A percentile compares a stretch with the other conserved stretches of the same genome.
Evolutionary conservation across 2,113 vertebrate genomes (phyloP).

Genomic region (Pelobates fuscus): DNA sequence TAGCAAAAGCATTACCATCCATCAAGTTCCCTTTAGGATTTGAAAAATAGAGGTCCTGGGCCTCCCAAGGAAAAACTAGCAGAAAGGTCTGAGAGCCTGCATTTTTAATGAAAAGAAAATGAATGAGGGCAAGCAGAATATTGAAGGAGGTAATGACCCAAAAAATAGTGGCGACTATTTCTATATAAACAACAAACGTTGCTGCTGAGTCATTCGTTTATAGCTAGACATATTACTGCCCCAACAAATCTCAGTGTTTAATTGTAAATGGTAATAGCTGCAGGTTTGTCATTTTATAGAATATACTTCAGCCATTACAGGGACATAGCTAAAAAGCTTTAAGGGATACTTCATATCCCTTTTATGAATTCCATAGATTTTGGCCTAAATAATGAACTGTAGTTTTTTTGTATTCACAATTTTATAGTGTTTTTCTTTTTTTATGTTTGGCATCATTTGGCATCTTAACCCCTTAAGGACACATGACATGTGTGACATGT

Average conservation of each 20-base stretch:
- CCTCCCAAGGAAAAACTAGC: slow-evolving; percentile 82
- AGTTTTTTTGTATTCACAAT: too few species aligned
- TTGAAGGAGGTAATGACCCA: slow-evolving; percentile 70
- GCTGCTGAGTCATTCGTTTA: background rate
- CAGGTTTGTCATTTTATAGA: background rate
- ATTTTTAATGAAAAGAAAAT: slow-evolving; percentile 70
- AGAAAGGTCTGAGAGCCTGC: slow-evolving; percentile 67
- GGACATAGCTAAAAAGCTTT: too few species aligned
- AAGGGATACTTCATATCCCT: too few species aligned
- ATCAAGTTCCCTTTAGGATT: slow-evolving; percentile 86
- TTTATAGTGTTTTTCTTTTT: too few species aligned
- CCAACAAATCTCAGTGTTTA: background rate
- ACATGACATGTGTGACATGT: too few species aligned
- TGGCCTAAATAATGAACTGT: too few species aligned
- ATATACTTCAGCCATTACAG: too few species aligned
- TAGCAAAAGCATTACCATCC: slow-evolving; percentile 84
- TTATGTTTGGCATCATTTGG: too few species aligned
- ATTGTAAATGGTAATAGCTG: background rate
- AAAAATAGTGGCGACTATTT: slow-evolving; percentile 64
- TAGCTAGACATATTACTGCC: background rate
- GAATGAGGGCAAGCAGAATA: slow-evolving; percentile 70
- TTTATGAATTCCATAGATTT: too few species aligned
- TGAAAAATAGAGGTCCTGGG: slow-evolving; percentile 77
- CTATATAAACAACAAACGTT: slow-evolving; percentile 33
- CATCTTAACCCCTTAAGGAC: too few species aligned